Evolutionary conservation across 2,888 invertebrate species (phyloP).

Genomic region (Pogonocherus hispidulus): DNA sequence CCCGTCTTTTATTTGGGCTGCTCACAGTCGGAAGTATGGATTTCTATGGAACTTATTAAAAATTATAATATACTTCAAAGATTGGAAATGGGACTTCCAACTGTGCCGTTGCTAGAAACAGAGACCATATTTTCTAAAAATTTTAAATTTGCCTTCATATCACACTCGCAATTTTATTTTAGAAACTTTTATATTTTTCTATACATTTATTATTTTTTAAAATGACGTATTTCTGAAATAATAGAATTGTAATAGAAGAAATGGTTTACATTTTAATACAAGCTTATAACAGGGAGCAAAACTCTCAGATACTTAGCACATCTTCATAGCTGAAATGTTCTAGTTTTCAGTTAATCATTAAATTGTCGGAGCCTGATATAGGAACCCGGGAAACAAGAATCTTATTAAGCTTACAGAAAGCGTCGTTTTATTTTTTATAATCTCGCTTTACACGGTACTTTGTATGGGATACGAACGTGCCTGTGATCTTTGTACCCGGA

Average conservation of each 20-base stretch:
- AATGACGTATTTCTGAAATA: too few species aligned
- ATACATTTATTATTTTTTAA: too few species aligned
- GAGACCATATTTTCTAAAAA: too few species aligned
- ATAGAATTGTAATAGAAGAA: too few species aligned
- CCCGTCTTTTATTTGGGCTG: neutral
- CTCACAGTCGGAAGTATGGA: neutral
- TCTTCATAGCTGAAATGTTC: neutral
- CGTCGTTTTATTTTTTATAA: neutral
- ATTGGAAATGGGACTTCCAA: neutral
- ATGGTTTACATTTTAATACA: too few species aligned
- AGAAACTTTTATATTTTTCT: too few species aligned
- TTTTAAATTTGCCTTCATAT: too few species aligned
- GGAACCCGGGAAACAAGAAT: neutral
- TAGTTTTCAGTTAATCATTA: neutral
- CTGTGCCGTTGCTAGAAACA: too few species aligned
- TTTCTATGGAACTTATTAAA: slow-evolving; percentile 5
- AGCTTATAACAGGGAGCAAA: too few species aligned
- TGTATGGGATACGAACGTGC: neutral
- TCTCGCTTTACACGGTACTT: neutral
- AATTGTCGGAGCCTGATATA: neutral
- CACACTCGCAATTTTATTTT: too few species aligned
- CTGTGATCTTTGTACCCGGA: neutral
- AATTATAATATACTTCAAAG: neutral
- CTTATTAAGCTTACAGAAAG: neutral
- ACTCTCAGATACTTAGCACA: neutral